Evolutionary conservation across 2,113 vertebrate species (phyloP).

Genomic region (Pollachius pollachius): DNA sequence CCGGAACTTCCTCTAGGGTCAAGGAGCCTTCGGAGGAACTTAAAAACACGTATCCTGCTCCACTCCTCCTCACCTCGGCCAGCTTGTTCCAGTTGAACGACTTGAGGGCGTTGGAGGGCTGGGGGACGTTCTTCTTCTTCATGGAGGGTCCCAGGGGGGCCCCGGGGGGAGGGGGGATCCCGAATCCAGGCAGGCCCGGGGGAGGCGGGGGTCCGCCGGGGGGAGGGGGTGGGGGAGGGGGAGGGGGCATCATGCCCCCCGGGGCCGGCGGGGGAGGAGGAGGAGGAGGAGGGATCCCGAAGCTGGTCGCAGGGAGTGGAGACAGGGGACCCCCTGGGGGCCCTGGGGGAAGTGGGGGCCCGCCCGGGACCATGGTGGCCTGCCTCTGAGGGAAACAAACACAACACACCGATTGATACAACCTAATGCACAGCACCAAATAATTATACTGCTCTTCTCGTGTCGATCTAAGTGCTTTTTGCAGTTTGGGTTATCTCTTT

Average conservation of each 20-base stretch:
- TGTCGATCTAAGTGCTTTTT: too few species aligned
- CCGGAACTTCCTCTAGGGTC: too few species aligned
- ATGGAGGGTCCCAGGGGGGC: conserved; percentile 79
- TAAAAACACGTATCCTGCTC: too few species aligned
- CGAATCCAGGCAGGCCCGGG: conserved; percentile 77
- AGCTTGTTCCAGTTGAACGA: conserved; percentile 98
- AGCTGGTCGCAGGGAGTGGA: conserved; percentile 50
- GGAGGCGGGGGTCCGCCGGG: conserved; percentile 85
- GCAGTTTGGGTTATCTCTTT: too few species aligned
- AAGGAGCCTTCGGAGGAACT: too few species aligned
- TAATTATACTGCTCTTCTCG: too few species aligned
- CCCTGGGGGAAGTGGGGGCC: conserved; percentile 66
- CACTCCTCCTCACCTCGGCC: conserved; percentile 81
- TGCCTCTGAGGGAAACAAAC: conserved; percentile 75
- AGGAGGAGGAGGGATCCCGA: conserved; percentile 68
- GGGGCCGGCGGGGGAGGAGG: conserved; percentile 73
- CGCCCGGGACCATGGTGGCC: conserved; percentile 79
- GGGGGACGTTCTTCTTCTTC: conserved; percentile 94
- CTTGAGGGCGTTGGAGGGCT: conserved; percentile 90
- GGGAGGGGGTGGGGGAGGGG: conserved; percentile 82
- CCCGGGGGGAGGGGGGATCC: conserved; percentile 83
- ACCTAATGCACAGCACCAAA: too few species aligned
- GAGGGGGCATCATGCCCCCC: conserved; percentile 67
- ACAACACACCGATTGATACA: not conserved
- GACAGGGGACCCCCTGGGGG: conserved; percentile 84